phyloP scores from a whole-genome alignment of 2,113 vertebrate genomes.

The Zapornia atra region DNA sequence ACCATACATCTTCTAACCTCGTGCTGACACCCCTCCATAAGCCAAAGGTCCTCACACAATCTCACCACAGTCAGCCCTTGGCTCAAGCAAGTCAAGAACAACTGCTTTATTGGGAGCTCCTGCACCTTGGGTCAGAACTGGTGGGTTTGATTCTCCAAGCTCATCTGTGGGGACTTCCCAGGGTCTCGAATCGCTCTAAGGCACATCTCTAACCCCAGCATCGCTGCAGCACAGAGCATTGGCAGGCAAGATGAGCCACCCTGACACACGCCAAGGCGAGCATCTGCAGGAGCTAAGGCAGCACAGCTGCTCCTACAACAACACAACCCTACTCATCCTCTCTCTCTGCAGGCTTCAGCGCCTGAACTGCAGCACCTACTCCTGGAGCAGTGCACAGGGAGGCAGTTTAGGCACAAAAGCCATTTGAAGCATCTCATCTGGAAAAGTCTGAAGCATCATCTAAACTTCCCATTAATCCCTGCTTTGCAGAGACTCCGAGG shows the following conservation, averaged over 20 bases:
- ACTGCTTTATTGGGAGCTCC: background rate
- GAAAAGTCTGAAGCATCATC: background rate
- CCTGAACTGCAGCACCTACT: background rate
- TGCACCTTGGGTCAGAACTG: rapidly evolving
- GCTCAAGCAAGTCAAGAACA: background rate
- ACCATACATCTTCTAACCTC: background rate
- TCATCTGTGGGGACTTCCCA: background rate
- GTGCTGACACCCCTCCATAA: background rate
- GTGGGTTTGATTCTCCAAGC: background rate
- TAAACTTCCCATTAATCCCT: slow-evolving; percentile 14
- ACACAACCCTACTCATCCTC: background rate
- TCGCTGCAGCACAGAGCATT: background rate
- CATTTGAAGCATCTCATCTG: background rate
- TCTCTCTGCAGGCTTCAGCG: background rate
- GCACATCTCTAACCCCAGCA: background rate
- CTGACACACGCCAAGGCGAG: background rate
- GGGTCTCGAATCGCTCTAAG: background rate
- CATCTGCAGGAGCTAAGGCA: slow-evolving; percentile 2
- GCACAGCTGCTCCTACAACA: background rate
- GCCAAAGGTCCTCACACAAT: background rate
- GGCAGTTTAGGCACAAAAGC: background rate
- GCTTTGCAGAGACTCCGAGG: background rate
- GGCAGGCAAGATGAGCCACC: background rate
- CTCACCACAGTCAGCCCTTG: background rate
- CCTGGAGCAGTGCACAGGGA: background rate